Percentiles rank a stretch among this genome's conserved stretches.
Evolutionary conservation across 2,797 vertebrate species (phyloP).

Genomic region (Periparus ater): DNA sequence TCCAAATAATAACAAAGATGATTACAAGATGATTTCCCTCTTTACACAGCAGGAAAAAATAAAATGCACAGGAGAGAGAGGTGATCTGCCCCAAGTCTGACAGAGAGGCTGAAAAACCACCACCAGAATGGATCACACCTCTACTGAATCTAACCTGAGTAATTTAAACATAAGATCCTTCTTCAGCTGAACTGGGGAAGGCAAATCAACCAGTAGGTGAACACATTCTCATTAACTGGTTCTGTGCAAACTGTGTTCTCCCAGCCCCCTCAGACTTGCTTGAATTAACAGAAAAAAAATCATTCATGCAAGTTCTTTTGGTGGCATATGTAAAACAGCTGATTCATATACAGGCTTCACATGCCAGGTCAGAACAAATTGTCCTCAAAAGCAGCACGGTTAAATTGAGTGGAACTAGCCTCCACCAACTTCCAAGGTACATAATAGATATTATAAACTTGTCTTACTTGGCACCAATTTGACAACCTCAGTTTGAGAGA

Average conservation of each 20-base stretch:
- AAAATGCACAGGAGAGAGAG: not conserved
- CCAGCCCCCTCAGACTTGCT: not conserved
- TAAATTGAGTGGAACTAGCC: conserved; percentile 66
- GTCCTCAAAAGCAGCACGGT: conserved; percentile 41
- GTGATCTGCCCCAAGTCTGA: not conserved
- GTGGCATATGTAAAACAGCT: conserved; percentile 27
- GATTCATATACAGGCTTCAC: conserved; percentile 27
- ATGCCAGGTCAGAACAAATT: conserved; percentile 40
- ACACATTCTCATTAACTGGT: not conserved
- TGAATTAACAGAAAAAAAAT: conserved; percentile 24
- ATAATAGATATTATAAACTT: conserved; percentile 64
- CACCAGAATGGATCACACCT: not conserved
- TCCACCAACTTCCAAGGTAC: conserved; percentile 60
- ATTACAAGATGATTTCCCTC: not conserved
- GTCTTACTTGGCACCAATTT: conserved; percentile 58
- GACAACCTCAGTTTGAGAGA: conserved; percentile 55
- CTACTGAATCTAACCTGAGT: not conserved
- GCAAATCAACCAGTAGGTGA: not conserved
- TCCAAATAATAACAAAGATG: not conserved
- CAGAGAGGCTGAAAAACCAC: not conserved
- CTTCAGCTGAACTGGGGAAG: not conserved
- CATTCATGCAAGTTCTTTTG: not conserved
- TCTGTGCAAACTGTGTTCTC: not conserved
- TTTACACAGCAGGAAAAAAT: not conserved
- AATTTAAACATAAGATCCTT: not conserved